Evolutionary conservation across 1,140 invertebrate species (phyloP).

Genomic region (Platyscapa corneri): DNA sequence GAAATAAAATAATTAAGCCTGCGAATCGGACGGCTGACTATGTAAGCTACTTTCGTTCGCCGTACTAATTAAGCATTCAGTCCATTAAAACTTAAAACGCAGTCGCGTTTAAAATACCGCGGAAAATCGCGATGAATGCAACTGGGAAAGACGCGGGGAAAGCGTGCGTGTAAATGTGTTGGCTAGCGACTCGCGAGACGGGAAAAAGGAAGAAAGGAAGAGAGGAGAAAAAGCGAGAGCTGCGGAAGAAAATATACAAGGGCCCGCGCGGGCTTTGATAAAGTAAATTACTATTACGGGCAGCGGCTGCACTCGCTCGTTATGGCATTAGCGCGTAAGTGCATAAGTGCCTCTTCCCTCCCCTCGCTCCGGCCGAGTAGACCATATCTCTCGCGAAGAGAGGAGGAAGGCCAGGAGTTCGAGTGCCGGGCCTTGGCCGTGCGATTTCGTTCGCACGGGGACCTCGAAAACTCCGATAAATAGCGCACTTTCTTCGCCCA

Average conservation of each 20-base stretch:
- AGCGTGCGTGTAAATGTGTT: background rate
- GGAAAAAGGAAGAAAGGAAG: background rate
- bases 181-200: background rate
- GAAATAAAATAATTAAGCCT: background rate
- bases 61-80: background rate
- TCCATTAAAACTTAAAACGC: background rate
- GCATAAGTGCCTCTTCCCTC: background rate
- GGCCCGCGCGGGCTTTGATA: background rate
- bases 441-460: background rate
- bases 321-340: conserved; percentile 18
- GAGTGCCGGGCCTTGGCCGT: background rate
- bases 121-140: background rate
- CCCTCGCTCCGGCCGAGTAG: background rate
- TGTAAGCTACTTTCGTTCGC: background rate
- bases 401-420: background rate
- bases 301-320: background rate
- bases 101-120: background rate
- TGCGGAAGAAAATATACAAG: background rate
- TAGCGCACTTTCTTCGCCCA: background rate
- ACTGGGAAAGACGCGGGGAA: background rate
- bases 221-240: background rate
- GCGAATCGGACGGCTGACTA: background rate
- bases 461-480: background rate
- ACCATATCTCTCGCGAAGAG: background rate
- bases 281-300: conserved; percentile 28